phyloP scores from a whole-genome alignment of 2,888 invertebrate species.

The Heliconius hortense region DNA sequence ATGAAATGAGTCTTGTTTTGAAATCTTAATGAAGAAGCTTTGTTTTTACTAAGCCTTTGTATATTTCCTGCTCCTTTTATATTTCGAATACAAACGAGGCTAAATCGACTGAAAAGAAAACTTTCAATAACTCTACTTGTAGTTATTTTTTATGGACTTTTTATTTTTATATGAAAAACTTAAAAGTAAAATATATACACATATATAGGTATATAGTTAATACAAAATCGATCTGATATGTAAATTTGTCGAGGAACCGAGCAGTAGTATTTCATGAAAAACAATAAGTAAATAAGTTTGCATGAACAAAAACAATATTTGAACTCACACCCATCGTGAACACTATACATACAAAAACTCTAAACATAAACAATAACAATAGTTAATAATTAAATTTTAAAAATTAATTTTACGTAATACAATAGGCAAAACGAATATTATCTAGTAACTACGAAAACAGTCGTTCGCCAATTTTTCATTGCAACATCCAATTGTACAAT shows the following conservation, averaged over 20 bases:
- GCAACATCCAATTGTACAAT: constrained; percentile 41
- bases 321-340: neutral
- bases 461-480: constrained; percentile 27
- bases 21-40: constrained; percentile 31
- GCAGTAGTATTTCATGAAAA: too few species aligned
- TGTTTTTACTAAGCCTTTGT: constrained; percentile 24
- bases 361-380: neutral
- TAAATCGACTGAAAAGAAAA: constrained; percentile 17
- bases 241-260: too few species aligned
- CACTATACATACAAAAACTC: neutral
- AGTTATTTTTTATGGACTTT: neutral
- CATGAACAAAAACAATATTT: neutral
- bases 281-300: too few species aligned
- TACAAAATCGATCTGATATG: neutral
- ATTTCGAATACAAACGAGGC: constrained; percentile 8
- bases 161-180: neutral
- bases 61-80: constrained; percentile 19
- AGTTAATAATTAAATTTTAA: neutral
- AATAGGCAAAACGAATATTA: neutral
- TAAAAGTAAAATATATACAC: neutral
- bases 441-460: neutral
- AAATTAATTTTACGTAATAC: neutral
- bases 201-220: neutral
- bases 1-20: constrained; percentile 5
- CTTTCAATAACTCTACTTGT: neutral